Conservation (phyloP, 2,888 invertebrate genomes). For the Actias luna region DNA sequence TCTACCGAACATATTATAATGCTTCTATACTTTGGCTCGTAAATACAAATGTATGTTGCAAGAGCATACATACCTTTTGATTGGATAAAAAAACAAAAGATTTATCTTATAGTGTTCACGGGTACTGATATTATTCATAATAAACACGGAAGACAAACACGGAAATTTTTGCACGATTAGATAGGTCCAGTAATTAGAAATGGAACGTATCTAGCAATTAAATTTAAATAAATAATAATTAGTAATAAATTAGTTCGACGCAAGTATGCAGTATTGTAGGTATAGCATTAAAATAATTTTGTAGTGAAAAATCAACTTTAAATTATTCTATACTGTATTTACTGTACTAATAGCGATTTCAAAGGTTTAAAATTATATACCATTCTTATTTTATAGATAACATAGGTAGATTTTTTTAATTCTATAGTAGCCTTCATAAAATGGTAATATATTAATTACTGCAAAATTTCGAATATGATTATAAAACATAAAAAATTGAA, state of each 20-base stretch:
- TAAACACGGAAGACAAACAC: constrained; percentile 3
- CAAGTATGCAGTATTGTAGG: neutral
- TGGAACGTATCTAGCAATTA: neutral
- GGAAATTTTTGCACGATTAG: constrained; percentile 5
- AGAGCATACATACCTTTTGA: neutral
- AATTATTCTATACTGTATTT: neutral
- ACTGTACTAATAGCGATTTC: neutral
- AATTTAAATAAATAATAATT: too few species aligned
- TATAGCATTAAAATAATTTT: neutral
- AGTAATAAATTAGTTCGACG: too few species aligned
- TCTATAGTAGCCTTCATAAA: neutral
- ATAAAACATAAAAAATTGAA: neutral
- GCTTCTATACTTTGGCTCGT: neutral
- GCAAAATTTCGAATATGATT: too few species aligned
- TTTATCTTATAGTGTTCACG: too few species aligned
- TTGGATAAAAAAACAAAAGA: too few species aligned
- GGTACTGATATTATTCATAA: neutral
- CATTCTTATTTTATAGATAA: too few species aligned
- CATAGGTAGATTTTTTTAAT: neutral
- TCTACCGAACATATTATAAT: neutral
- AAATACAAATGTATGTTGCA: neutral
- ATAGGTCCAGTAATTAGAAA: constrained; percentile 2
- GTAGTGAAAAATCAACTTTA: neutral
- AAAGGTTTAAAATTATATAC: neutral
- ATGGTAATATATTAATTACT: neutral